Base-by-base conservation (phyloP, 2,888 invertebrate species). In the Euzophera pinguis region DNA sequence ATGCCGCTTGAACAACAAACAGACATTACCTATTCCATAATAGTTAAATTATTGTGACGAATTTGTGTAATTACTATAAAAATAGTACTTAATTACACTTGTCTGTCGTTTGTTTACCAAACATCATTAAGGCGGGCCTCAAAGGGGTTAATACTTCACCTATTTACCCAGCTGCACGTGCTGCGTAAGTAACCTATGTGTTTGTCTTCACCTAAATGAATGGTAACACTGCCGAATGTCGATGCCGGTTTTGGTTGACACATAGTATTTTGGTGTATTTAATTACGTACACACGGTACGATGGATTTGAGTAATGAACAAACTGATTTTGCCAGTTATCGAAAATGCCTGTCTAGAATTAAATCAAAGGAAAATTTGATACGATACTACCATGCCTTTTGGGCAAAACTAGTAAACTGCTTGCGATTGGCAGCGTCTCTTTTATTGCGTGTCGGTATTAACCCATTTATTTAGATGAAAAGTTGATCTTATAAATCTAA, bases 171-270 rank as follows among this genome's bases (percentile, higher is more conserved):
- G 83, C 77, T 85, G 83, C 59, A 41, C 22, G 54, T 27, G 43
- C 61, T 61, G 64, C 71, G 72, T 70, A 73, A 71, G 66, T 64
- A 58, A 70, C 56, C 61, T 61, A 54, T 74, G 65, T 79, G 65
- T 79, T 76, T 81, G 68, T 65, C 73, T 69, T 69, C 65, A 73
- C 73, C 76, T 64, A 78, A 81, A 81, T 79, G 77, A 78, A 73
- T 71, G 66, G 56, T 41, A 10, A 17, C 50, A 34, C 9, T 37
- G 38, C 27, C 47, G 32, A 41, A 69, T 73, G 62, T n/a, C n/a
- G 58, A 67, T 62, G 63, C 54, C 55, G 52, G 53, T 62, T 62
- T 55, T 55, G 54, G 57, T 47, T 61, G 63, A 64, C 64, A 67
- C 65, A 66, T 6, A 22, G 41, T 41, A 14, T 6, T n/a, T 17